phyloP scores from a whole-genome alignment of 1,140 invertebrate species.

The Zaprionus africanus region DNA sequence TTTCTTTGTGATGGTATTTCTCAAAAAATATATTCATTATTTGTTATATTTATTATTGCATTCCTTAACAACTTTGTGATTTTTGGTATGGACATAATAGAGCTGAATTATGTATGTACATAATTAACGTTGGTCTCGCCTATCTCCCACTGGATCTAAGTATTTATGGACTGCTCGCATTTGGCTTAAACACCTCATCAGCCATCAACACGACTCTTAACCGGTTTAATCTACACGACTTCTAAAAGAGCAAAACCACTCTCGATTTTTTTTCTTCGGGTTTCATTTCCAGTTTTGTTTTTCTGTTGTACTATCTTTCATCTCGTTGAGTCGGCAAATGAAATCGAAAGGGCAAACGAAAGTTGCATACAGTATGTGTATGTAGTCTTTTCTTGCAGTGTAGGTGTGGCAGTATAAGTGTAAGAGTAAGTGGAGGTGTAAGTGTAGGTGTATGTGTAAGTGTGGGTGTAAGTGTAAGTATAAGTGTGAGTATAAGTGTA shows the following conservation, averaged over 20 bases:
- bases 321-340: conserved; percentile 31
- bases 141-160: conserved; percentile 16
- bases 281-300: neutral
- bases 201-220: conserved; percentile 38
- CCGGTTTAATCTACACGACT: conserved; percentile 66
- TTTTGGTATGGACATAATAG: neutral
- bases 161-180: conserved; percentile 28
- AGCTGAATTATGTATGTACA: conserved; percentile 35
- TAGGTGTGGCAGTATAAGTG: neutral
- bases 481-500: neutral
- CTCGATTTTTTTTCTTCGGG: conserved; percentile 54
- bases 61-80: neutral
- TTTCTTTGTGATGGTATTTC: neutral
- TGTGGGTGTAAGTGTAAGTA: neutral
- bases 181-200: conserved; percentile 32
- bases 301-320: conserved; percentile 38
- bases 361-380: conserved; percentile 31
- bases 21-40: neutral
- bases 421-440: neutral
- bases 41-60: neutral
- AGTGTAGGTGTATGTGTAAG: neutral
- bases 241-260: conserved; percentile 74
- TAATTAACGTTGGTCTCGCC: conserved; percentile 20
- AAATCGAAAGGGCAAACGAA: conserved; percentile 79
- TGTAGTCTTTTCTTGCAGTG: conserved; percentile 10